phyloP scores from a whole-genome alignment of 2,797 vertebrate species.

The Argentina silus region DNA sequence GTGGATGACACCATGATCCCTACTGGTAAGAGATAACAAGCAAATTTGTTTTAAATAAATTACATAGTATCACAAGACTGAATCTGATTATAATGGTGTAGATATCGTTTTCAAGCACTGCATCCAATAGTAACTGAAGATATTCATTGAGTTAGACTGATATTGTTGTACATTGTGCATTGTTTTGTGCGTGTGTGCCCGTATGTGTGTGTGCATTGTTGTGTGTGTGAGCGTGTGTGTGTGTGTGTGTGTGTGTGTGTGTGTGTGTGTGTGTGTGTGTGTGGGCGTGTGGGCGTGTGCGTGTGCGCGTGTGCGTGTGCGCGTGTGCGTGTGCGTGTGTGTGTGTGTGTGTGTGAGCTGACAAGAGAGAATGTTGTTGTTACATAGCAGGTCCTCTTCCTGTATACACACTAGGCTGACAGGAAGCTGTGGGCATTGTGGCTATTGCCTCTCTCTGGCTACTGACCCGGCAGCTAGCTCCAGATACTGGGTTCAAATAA shows the following conservation, averaged over 20 bases:
- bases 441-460: too few species aligned
- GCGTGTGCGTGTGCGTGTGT: background rate
- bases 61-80: background rate
- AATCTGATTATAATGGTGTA: background rate
- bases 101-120: background rate
- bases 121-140: background rate
- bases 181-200: too few species aligned
- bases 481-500: too few species aligned
- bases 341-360: background rate
- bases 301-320: too few species aligned
- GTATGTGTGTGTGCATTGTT: background rate
- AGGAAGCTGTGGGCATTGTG: too few species aligned
- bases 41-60: background rate
- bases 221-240: background rate
- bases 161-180: background rate
- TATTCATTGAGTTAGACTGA: background rate
- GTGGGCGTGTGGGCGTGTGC: too few species aligned
- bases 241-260: background rate
- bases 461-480: too few species aligned
- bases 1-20: constrained; percentile 89
- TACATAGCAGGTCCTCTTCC: background rate
- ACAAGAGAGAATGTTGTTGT: too few species aligned
- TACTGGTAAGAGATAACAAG: constrained; percentile 81
- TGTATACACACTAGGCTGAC: too few species aligned
- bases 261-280: too few species aligned